Evolutionary conservation across 92 coral and sea anemone genomes (phyloP).

Genomic region (Palythoa grandis): DNA sequence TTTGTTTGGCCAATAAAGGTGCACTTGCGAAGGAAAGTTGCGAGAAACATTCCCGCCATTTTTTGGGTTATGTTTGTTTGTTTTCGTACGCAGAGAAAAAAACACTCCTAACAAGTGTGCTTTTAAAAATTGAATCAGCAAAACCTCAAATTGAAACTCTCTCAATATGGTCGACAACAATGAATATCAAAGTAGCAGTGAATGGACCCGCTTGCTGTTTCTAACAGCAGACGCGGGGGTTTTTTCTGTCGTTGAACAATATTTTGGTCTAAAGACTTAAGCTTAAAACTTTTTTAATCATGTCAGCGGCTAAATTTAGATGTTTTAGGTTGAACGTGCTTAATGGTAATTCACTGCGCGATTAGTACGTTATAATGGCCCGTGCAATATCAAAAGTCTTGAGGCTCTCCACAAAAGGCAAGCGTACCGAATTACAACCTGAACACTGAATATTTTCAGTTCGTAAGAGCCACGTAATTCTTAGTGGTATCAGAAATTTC

Average conservation of each 20-base stretch:
- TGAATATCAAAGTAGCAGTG: background rate
- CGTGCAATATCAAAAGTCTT: background rate
- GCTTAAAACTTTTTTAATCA: background rate
- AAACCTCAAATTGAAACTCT: background rate
- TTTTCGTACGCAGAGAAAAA: background rate
- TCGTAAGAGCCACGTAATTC: too few species aligned
- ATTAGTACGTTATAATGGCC: background rate
- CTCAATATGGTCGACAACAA: background rate
- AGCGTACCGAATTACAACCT: background rate
- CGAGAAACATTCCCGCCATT: constrained; percentile 1
- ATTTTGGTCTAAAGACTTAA: background rate
- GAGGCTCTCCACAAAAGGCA: background rate
- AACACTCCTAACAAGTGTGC: background rate
- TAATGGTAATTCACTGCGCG: background rate
- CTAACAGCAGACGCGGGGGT: background rate
- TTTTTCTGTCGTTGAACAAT: background rate
- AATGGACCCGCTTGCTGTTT: background rate
- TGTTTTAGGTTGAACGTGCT: background rate
- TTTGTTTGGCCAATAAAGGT: background rate
- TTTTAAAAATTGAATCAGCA: background rate
- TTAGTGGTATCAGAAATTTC: too few species aligned
- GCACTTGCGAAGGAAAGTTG: background rate
- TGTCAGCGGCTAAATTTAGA: background rate
- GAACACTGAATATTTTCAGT: too few species aligned
- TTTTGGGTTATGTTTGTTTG: background rate